Percentiles rank a stretch among this genome's conserved stretches.
These are phyloP conservation scores for Myotis planiceps DNA, from an alignment of 2,797 vertebrate species.

Conservation along the genomic window DNA sequence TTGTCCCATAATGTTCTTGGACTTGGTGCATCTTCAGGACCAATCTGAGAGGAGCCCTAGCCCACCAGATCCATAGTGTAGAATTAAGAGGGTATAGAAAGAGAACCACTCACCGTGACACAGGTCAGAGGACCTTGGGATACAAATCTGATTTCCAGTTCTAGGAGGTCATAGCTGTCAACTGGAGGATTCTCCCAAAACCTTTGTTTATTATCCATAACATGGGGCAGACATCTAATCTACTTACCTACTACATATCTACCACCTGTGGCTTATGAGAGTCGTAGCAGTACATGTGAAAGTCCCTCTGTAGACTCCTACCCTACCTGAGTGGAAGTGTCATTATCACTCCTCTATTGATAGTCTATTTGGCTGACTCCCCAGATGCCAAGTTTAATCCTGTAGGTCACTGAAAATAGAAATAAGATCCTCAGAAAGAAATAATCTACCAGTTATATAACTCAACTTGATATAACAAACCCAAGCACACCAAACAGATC, in stretches of 20 bases:
- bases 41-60: not conserved
- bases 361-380: not conserved
- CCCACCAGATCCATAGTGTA: not conserved
- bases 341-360: not conserved
- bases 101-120: not conserved
- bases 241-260: not conserved
- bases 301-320: not conserved
- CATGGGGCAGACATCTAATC: not conserved
- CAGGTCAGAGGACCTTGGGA: not conserved
- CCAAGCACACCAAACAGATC: not conserved
- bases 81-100: not conserved
- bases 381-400: not conserved
- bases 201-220: not conserved
- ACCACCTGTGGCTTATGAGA: not conserved
- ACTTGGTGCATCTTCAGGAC: not conserved
- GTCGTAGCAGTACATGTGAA: not conserved
- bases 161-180: not conserved
- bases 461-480: not conserved
- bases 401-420: not conserved
- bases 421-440: not conserved
- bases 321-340: not conserved
- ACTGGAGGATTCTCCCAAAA: not conserved
- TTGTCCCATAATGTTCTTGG: not conserved
- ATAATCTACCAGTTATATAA: not conserved
- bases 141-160: not conserved